Percentiles rank a stretch among this genome's conserved stretches.
These are phyloP conservation scores for Daubentonia madagascariensis DNA, from an alignment of 2,113 vertebrate genomes.

Conservation along the genomic window DNA sequence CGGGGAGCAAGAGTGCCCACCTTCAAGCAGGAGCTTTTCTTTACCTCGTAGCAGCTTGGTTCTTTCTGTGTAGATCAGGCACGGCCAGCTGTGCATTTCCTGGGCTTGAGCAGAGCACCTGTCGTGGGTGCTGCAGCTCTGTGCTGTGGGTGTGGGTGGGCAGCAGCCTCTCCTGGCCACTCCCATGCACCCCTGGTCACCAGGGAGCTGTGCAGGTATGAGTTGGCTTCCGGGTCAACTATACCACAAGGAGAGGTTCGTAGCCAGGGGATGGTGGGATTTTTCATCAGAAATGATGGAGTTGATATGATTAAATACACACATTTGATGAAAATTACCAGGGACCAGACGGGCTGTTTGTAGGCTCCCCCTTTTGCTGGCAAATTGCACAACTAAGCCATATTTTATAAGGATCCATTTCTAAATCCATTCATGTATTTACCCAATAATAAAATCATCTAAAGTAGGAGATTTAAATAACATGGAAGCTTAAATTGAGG, in stretches of 20 bases:
- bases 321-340: not conserved
- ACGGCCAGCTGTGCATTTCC: accelerated
- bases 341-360: not conserved
- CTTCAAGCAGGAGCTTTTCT: not conserved
- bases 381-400: not conserved
- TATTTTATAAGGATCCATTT: not conserved
- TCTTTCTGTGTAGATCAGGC: accelerated
- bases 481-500: not conserved
- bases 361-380: not conserved
- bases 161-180: accelerated
- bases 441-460: not conserved
- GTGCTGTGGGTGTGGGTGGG: accelerated
- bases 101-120: not conserved
- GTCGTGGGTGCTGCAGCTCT: not conserved
- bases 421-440: not conserved
- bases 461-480: not conserved
- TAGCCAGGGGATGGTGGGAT: not conserved
- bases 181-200: not conserved
- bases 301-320: accelerated
- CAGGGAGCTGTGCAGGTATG: not conserved
- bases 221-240: not conserved
- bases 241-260: not conserved
- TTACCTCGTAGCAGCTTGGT: accelerated
- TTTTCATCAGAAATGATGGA: not conserved
- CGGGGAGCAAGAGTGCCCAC: accelerated